Conservation (phyloP, 1,140 invertebrate species). For the Dreissena rostriformis region DNA sequence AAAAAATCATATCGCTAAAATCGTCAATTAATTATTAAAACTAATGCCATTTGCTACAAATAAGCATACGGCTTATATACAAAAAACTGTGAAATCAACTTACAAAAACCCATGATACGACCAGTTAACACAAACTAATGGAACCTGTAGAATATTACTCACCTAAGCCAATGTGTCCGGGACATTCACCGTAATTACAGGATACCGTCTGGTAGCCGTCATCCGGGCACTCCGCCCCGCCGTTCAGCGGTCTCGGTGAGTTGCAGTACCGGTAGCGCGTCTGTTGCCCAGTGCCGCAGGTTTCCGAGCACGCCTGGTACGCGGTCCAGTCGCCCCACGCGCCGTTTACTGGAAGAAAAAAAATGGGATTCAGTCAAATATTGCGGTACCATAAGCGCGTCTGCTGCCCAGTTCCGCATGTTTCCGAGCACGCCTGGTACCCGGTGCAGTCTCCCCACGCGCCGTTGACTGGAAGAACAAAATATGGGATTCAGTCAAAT, state of each 20-base stretch:
- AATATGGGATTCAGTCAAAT: no score
- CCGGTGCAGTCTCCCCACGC: slow-evolving; percentile 85
- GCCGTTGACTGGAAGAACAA: slow-evolving; percentile 82
- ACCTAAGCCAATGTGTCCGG: slow-evolving; percentile 19
- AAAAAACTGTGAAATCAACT: no score
- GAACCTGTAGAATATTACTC: no score
- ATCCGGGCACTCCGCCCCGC: slow-evolving; percentile 23
- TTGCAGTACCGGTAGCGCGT: slow-evolving; percentile 64
- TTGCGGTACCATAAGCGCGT: no score
- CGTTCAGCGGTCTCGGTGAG: slow-evolving; percentile 69
- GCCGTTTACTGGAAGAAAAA: slow-evolving; percentile 64
- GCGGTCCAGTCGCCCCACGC: slow-evolving; percentile 61
- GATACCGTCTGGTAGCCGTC: slow-evolving; percentile 27
- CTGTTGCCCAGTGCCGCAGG: slow-evolving; percentile 62
- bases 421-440: slow-evolving; percentile 85
- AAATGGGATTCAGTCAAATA: no score
- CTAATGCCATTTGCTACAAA: no score
- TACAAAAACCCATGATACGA: no score
- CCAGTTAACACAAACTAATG: no score
- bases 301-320: slow-evolving; percentile 63
- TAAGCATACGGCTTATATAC: no score
- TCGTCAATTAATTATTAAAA: no score
- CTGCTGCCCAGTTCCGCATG: slow-evolving; percentile 84
- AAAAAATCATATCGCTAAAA: no score
- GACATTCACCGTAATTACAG: slow-evolving; percentile 43